Evolutionary conservation across 2,888 invertebrate species (phyloP), one percentile per base, ranked within the genome.

Genomic region (Villa cingulata): DNA sequence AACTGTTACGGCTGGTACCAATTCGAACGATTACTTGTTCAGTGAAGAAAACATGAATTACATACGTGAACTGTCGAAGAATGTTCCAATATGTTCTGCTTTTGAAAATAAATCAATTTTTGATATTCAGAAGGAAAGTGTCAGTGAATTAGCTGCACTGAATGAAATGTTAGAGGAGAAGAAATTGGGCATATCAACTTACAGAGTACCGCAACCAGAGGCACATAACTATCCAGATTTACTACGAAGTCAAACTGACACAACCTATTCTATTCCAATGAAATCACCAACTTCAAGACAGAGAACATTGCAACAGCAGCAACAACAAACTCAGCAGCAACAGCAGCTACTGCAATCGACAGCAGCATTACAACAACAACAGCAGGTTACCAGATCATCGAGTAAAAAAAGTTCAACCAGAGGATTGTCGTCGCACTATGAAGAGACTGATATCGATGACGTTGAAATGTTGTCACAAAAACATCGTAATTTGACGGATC

Each of bases 401-500:
- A 29, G 32, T 14, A 47, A 45, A 27, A 41, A 42, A 36, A 47
- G 27, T 36, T 5, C 37, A 23, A 27, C 45, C 6, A 27, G 37
- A 29, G 44, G 43, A 9, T 19, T 45, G 19, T 46, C 53, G 15
- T 34, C 52, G 1, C 51, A 48, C 4, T 57, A 58, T 38, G 55
- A 57, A 37, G 59, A 62, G 49, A 61, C 59, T 0, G 58, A 61
- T 51, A 59, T 58, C 16, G 60, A 59, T 41, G 49, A 52, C 42
- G 48, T 55, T 1, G 56, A 60, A 49, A 46, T 52, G n/a, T 49
- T 48, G 5, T 52, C 59, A 10, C 56, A 58, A 38, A 59, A 56
- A 15, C 57, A 59, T 41, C 55, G 58, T 2, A 56, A 61, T 43
- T 74, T 88, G 20, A 87, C 85, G 0, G 87, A 88, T 62, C 84